Evolutionary conservation across 2,888 invertebrate genomes (phyloP).

Genomic region (Cryptocheilus praepositus): DNA sequence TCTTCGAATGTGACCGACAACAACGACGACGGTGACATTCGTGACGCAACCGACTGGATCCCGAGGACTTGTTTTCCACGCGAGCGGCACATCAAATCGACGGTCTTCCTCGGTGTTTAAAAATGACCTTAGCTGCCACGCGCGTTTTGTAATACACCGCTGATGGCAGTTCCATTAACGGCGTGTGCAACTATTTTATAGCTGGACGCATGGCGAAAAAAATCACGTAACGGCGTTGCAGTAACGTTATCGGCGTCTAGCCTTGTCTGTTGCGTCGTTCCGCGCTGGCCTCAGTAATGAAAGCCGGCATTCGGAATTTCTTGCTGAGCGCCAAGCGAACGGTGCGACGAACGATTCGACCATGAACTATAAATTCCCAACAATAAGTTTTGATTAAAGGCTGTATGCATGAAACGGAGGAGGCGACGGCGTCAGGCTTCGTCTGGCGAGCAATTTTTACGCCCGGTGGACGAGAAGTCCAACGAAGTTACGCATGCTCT

Average conservation of each 20-base stretch:
- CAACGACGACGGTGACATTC: neutral
- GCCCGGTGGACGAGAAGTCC: no score
- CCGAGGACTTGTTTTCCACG: neutral
- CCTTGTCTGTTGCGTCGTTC: neutral
- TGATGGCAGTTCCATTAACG: no score
- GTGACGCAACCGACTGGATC: neutral
- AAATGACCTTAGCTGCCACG: neutral
- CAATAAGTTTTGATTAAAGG: conserved; percentile 53
- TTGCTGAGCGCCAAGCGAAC: conserved; percentile 15
- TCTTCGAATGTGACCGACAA: neutral
- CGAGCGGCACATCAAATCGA: neutral
- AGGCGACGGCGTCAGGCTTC: neutral
- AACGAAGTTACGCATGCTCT: no score
- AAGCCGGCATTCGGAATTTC: neutral
- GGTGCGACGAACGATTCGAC: conserved; percentile 39
- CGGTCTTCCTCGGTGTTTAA: no score
- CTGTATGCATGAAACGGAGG: conserved; percentile 22
- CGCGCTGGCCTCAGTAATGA: neutral
- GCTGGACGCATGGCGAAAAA: neutral
- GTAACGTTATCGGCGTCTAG: neutral
- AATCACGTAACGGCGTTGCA: conserved; percentile 5
- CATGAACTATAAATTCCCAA: conserved; percentile 57
- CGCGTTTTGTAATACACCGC: no score
- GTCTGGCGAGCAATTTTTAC: no score
- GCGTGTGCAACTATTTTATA: no score